Evolutionary conservation across 64 coral and sea anemone species (phyloP).

Genomic region (Acropora tenuis): DNA sequence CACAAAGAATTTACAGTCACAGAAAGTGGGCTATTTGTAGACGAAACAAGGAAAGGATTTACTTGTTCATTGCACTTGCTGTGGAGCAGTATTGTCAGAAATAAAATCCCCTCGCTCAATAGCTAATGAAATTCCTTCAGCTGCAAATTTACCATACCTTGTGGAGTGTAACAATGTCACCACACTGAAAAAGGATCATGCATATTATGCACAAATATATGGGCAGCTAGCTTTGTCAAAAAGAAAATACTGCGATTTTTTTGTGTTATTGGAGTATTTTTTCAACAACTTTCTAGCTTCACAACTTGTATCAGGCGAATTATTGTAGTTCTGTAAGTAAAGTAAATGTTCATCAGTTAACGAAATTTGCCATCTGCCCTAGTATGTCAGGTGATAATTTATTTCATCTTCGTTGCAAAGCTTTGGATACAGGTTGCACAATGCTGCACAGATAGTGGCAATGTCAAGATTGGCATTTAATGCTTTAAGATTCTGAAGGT

Average conservation of each 20-base stretch:
- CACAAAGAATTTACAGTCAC: slow-evolving; percentile 1
- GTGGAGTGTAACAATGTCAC: background rate
- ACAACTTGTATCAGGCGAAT: background rate
- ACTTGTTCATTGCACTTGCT: slow-evolving; percentile 47
- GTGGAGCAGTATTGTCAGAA: slow-evolving; percentile 46
- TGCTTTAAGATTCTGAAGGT: slow-evolving; percentile 54
- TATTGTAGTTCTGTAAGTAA: background rate
- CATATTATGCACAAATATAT: slow-evolving; percentile 26
- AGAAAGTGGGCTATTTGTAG: slow-evolving; percentile 62
- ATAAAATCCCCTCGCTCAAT: slow-evolving; percentile 56
- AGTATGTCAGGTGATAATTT: no score
- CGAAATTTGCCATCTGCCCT: background rate
- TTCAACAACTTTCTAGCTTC: background rate
- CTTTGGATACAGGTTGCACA: slow-evolving; percentile 54
- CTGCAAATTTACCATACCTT: background rate
- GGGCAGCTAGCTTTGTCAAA: background rate
- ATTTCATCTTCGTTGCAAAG: slow-evolving; percentile 8
- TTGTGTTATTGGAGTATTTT: background rate
- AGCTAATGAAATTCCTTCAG: slow-evolving; percentile 2
- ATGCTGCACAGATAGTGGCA: slow-evolving; percentile 41
- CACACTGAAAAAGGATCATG: slow-evolving; percentile 5
- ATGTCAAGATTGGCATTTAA: slow-evolving; percentile 60
- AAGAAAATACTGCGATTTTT: slow-evolving; percentile 26
- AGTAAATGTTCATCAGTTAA: background rate
- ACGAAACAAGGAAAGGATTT: slow-evolving; percentile 10